Conservation (phyloP, 1,140 invertebrate species). For the Drosophila guanche region DNA sequence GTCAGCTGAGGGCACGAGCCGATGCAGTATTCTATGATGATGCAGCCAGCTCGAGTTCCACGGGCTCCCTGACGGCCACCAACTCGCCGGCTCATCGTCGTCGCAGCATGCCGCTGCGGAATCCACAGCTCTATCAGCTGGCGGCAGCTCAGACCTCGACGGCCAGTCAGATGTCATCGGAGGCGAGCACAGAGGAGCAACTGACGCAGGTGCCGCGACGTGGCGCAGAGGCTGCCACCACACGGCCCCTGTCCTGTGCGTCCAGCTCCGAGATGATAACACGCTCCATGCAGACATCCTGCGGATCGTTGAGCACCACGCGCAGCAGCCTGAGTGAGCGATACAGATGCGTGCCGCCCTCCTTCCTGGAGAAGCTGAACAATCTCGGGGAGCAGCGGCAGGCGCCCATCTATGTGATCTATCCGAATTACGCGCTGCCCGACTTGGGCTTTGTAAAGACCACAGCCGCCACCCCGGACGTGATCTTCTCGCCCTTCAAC, state of each 20-base stretch:
- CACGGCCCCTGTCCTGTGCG: slow-evolving; percentile 65
- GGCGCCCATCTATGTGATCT: slow-evolving; percentile 93
- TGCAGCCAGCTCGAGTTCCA: slow-evolving; percentile 70
- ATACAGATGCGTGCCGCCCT: slow-evolving; percentile 86
- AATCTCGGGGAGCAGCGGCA: slow-evolving; percentile 86
- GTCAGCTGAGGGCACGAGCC: slow-evolving; percentile 51
- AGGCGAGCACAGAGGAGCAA: slow-evolving; percentile 78
- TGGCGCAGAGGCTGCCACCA: slow-evolving; percentile 23
- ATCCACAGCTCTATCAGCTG: slow-evolving; percentile 77
- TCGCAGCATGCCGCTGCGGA: slow-evolving; percentile 73
- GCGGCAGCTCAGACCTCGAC: slow-evolving; percentile 64
- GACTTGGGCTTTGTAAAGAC: slow-evolving; percentile 92
- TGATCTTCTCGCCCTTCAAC: slow-evolving; percentile 85
- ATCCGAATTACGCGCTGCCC: slow-evolving; percentile 95
- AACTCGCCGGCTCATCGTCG: slow-evolving; percentile 77
- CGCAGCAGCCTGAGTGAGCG: slow-evolving; percentile 76
- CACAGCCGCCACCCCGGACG: slow-evolving; percentile 85
- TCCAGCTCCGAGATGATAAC: slow-evolving; percentile 86
- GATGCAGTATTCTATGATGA: slow-evolving; percentile 74
- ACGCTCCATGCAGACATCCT: slow-evolving; percentile 89
- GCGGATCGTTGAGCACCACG: slow-evolving; percentile 74
- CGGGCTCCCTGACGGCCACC: slow-evolving; percentile 71
- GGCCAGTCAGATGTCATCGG: slow-evolving; percentile 72
- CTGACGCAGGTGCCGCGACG: slow-evolving; percentile 69
- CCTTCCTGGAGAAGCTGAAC: slow-evolving; percentile 87